These are phyloP conservation scores for Scrobipalpa costella DNA, from an alignment of 2,888 invertebrate genomes.

Conservation along the genomic window DNA sequence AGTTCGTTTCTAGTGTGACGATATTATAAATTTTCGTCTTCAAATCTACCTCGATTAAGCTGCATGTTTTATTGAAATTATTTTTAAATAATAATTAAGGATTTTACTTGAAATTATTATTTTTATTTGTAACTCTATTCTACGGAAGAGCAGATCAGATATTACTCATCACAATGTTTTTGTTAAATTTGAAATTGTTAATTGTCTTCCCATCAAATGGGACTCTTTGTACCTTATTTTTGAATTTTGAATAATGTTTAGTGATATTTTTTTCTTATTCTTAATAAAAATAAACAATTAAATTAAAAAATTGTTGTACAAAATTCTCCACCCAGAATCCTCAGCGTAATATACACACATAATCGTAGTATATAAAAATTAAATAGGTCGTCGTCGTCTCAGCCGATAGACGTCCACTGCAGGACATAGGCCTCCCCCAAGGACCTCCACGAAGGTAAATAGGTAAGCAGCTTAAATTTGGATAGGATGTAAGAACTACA, in stretches of 20 bases:
- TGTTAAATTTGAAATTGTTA: not conserved
- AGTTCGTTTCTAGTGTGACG: not conserved
- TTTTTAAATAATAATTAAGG: not conserved
- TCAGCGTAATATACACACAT: too few species aligned
- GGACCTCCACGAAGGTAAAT: too few species aligned
- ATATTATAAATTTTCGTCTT: not conserved
- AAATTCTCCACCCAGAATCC: not conserved
- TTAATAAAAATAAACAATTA: not conserved
- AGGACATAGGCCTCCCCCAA: too few species aligned
- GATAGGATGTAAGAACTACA: too few species aligned
- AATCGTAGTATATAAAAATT: too few species aligned
- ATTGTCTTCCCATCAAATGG: not conserved
- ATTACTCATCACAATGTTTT: not conserved
- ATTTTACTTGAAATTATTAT: not conserved
- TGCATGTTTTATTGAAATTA: not conserved
- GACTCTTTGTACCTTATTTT: not conserved
- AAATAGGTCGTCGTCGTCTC: too few species aligned
- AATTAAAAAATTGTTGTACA: not conserved
- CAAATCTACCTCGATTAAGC: not conserved
- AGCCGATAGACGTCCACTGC: too few species aligned
- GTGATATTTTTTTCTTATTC: slow-evolving; percentile 1
- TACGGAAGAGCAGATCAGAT: not conserved
- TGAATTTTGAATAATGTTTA: not conserved
- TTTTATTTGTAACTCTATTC: not conserved
- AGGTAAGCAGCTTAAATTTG: too few species aligned